Evolutionary conservation across 1,140 invertebrate species (phyloP), one percentile per base, ranked within the genome.

Genomic region (Drosophila saltans): DNA sequence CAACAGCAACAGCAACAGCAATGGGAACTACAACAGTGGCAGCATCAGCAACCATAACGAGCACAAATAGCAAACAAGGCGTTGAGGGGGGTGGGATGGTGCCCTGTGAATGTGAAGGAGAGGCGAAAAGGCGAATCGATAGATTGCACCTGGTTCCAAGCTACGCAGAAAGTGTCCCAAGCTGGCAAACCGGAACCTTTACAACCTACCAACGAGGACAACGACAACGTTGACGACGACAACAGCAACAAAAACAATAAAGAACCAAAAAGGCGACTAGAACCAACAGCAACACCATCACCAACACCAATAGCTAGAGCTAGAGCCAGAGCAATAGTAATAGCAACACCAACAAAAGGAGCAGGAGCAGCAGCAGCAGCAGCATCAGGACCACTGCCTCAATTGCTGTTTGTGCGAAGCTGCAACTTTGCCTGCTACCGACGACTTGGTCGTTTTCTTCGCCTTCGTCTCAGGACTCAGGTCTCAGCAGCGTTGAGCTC

Each of bases 101-200:
- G 58, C 9, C 9, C 40, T 48, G 30, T 3, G n/a, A 58, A 43
- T 40, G 40, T 45, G 61, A 60, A 43, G 60, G 55, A 48, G 61
- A 28, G 69, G 69, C 33, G 55, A 75, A 65, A 67, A 59, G 55
- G 76, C 48, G 83, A 89, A 89, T 89, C 84, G 84, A 89, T 89
- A 89, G 84, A 89, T 89, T 89, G 84, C 84, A 89, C 84, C 84
- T 89, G 84, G 78, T 72, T 69, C 66, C 73, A 77, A 66, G 71
- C 79, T 63, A 79, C 75, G 79, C 68, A 84, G 78, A 89, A 89
- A 81, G 74, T 89, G 84, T 86, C 84, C 81, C 80, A 70, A 75
- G 75, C 55, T 56, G 59, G 41, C 58, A 78, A 70, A 48, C 21
- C 61, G 60, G 75, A 78, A 67, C 75, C 74, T 70, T 76, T 77